Percentiles rank a stretch among this genome's conserved stretches.
These are phyloP conservation scores for Papilio elwesi DNA, from an alignment of 2,888 invertebrate genomes.

Conservation along the genomic window DNA sequence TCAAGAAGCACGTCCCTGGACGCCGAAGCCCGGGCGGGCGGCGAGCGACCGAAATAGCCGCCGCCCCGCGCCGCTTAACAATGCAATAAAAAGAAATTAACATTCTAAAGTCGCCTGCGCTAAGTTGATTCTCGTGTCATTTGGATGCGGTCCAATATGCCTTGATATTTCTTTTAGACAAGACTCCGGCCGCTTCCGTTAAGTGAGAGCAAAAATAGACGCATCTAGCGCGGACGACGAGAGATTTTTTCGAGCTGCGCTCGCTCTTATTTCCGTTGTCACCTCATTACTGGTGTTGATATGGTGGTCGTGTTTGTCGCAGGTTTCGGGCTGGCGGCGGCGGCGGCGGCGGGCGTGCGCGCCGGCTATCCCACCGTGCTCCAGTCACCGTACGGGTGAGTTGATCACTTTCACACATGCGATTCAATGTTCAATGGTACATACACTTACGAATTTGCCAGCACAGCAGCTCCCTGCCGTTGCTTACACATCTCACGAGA, in stretches of 20 bases:
- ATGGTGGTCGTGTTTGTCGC: constrained; percentile 63
- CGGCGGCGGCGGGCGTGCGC: constrained; percentile 88
- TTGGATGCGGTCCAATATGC: constrained; percentile 79
- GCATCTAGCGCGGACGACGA: constrained; percentile 60
- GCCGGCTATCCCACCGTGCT: constrained; percentile 91
- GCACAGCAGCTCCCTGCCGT: constrained; percentile 79
- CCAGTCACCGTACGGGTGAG: constrained; percentile 94
- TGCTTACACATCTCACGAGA: constrained; percentile 81
- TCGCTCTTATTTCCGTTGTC: constrained; percentile 56
- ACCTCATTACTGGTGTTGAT: constrained; percentile 50
- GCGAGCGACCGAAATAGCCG: constrained; percentile 79
- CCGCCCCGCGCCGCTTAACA: constrained; percentile 80
- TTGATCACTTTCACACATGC: constrained; percentile 64
- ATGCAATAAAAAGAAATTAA: constrained; percentile 85
- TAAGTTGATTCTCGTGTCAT: constrained; percentile 82
- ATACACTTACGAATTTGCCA: constrained; percentile 81
- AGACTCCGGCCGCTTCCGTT: constrained; percentile 76
- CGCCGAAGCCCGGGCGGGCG: constrained; percentile 75
- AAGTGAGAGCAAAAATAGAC: constrained; percentile 75
- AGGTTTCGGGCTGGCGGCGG: constrained; percentile 78
- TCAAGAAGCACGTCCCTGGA: constrained; percentile 75
- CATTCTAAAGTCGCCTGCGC: constrained; percentile 75
- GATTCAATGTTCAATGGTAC: constrained; percentile 81
- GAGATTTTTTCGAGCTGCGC: constrained; percentile 63
- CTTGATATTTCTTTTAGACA: constrained; percentile 68